phyloP scores from a whole-genome alignment of 2,797 vertebrate species.

The Enteromius afrohamiltoni region DNA sequence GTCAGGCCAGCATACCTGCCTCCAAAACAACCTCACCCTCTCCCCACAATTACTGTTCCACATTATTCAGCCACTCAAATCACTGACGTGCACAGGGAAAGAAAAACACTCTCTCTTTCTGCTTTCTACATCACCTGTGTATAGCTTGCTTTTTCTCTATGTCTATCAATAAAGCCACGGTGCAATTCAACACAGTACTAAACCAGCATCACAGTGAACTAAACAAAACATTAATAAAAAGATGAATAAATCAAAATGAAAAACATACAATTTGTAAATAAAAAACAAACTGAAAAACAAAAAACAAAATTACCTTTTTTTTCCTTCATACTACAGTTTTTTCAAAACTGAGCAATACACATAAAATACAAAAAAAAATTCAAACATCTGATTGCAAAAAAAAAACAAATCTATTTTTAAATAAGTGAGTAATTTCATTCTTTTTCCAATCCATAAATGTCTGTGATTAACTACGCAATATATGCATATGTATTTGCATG shows the following conservation, averaged over 20 bases:
- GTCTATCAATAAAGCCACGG: constrained; percentile 34
- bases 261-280: too few species aligned
- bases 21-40: constrained; percentile 62
- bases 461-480: too few species aligned
- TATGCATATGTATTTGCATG: background rate
- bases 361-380: constrained; percentile 60
- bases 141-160: background rate
- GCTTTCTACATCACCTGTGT: background rate
- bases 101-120: background rate
- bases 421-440: constrained; percentile 70
- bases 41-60: constrained; percentile 63
- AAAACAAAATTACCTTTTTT: background rate
- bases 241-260: background rate
- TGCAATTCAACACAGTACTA: constrained; percentile 62
- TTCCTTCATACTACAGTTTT: background rate
- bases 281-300: too few species aligned
- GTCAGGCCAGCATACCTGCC: constrained; percentile 66
- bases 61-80: constrained; percentile 66
- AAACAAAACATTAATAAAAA: constrained; percentile 52
- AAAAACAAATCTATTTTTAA: constrained; percentile 70
- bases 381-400: constrained; percentile 70
- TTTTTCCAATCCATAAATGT: constrained; percentile 60
- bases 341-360: constrained; percentile 36
- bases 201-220: constrained; percentile 51
- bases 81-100: constrained; percentile 43